Evolutionary conservation across 2,888 invertebrate genomes (phyloP).

Genomic region (Xestia sexstrigata): DNA sequence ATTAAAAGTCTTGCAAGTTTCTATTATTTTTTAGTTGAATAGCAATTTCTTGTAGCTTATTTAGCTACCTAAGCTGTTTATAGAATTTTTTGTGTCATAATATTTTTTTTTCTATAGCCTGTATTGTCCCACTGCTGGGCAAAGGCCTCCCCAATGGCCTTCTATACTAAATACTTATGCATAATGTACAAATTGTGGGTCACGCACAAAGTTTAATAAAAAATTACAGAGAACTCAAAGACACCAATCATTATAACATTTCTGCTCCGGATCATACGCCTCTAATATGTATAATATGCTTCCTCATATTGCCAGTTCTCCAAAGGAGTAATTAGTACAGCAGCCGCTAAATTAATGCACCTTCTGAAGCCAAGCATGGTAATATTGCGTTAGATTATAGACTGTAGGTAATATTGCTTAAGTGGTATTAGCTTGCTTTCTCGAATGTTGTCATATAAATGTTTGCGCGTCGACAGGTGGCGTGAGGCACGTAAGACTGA

Average conservation of each 20-base stretch:
- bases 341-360: slow-evolving; percentile 47
- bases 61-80: too few relatives aligned
- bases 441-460: slow-evolving; percentile 6
- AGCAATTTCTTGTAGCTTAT: not conserved
- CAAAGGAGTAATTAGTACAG: slow-evolving; percentile 51
- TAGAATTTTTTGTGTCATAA: not conserved
- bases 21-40: not conserved
- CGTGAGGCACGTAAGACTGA: not conserved
- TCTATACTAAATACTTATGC: not conserved
- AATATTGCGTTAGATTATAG: slow-evolving; percentile 52
- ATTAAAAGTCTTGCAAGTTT: not conserved
- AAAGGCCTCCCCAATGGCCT: too few relatives aligned
- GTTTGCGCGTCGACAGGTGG: not conserved
- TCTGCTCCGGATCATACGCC: not conserved
- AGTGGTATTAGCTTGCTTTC: slow-evolving; percentile 23
- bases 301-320: slow-evolving; percentile 12
- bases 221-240: not conserved
- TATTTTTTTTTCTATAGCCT: too few relatives aligned
- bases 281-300: slow-evolving; percentile 7
- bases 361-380: slow-evolving; percentile 36
- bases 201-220: not conserved
- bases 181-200: not conserved
- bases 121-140: too few relatives aligned
- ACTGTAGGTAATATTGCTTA: slow-evolving; percentile 42
- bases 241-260: not conserved